These are phyloP conservation scores for Cottoperca gobio DNA, from an alignment of 2,797 vertebrate species.

Conservation along the genomic window DNA sequence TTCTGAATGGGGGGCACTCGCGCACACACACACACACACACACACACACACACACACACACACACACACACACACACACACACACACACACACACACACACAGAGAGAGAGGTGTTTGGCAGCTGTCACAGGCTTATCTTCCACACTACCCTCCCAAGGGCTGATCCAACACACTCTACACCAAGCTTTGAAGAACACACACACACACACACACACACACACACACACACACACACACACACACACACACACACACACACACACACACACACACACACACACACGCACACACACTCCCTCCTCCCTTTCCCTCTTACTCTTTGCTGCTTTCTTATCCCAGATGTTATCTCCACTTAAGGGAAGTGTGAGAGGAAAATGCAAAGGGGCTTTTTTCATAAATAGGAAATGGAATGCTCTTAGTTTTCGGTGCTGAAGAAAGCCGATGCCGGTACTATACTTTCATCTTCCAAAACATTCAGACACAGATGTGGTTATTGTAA, in stretches of 20 bases:
- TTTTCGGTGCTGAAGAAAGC: constrained; percentile 27
- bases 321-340: constrained; percentile 74
- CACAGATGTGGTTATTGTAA: constrained; percentile 13
- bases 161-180: constrained; percentile 67
- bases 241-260: constrained; percentile 10
- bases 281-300: constrained; percentile 44
- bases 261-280: constrained; percentile 43
- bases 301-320: constrained; percentile 56
- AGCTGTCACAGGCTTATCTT: constrained; percentile 83
- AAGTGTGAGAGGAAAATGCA: constrained; percentile 73
- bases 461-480: constrained; percentile 46
- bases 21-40: constrained; percentile 42
- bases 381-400: constrained; percentile 52
- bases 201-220: constrained; percentile 22
- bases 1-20: constrained; percentile 58
- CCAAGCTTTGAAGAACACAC: constrained; percentile 54
- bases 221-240: not conserved
- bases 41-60: constrained; percentile 42
- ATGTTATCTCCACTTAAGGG: constrained; percentile 79
- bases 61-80: constrained; percentile 40
- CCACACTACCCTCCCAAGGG: constrained; percentile 68
- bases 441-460: constrained; percentile 54
- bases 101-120: constrained; percentile 76
- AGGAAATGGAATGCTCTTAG: constrained; percentile 65
- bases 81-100: constrained; percentile 44